Base-by-base conservation (phyloP, 2,888 invertebrate species). In the Aspidiotus destructor region DNA sequence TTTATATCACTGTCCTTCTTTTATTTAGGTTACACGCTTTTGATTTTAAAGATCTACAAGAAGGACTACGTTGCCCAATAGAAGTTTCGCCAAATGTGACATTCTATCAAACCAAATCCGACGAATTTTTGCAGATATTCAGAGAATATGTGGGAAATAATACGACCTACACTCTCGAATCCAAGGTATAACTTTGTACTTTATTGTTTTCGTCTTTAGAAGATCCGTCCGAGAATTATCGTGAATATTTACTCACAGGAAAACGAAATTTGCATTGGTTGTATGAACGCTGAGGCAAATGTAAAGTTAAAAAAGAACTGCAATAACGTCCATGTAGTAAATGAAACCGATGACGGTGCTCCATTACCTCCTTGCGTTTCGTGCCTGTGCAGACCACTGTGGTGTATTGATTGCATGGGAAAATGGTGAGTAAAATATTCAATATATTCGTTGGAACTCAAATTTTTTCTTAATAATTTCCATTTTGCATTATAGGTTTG, bases 321-420 rank as follows among this genome's bases (percentile, higher is more conserved):
- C 76, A 77, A 75, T 40, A 76, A 80, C 15, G 78, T 78, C 65
- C 73, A 76, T 7, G 80, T 8, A 60, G 54, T 57, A 16, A 55
- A 65, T 15, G 60, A 61, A n/a, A 41, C 55, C 41, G 11, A 57
- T 16, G 42, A 17, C 17, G 65, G 65, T 15, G 58, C 15, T 41
- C 57, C 65, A 10, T 41, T 55, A 44, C 44, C 54, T 3, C 62
- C 64, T n/a, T 73, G 73, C 57, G 67, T 68, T 15, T 79, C 77
- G 64, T 89, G 89, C 75, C 85, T 84, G 75, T 90, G 89, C 76
- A 85, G 89, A 65, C 93, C 92, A 40, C 86, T 93, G 84, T 94
- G 94, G 93, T 95, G 94, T 79, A 79, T 84, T 28, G 84, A 87
- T 72, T 95, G 92, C 77, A 83, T 92, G 81, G 89, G 85, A 0